phyloP scores from a whole-genome alignment of 53 echinoderm and acorn worm species.

The Henricia sp. region DNA sequence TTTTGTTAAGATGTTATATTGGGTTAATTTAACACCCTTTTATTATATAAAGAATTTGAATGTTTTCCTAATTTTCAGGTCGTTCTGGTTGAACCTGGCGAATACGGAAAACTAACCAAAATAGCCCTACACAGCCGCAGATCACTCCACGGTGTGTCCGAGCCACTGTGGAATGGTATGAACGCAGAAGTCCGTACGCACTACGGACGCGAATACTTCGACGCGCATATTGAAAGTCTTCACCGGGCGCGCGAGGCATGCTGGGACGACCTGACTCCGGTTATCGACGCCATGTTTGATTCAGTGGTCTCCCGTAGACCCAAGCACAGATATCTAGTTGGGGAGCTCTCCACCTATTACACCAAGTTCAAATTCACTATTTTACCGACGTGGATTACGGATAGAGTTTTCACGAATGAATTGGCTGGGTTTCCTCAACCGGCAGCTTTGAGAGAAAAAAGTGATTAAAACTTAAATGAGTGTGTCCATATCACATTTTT shows the following conservation, averaged over 20 bases:
- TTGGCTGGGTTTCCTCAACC: slow-evolving; percentile 15
- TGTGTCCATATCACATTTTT: too few relatives aligned
- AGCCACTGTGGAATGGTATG: slow-evolving; percentile 51
- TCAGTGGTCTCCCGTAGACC: slow-evolving; percentile 48
- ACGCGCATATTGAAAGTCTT: neutral
- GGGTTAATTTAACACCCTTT: neutral
- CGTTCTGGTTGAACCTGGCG: slow-evolving; percentile 60
- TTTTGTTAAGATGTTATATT: neutral
- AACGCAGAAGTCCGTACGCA: slow-evolving; percentile 9
- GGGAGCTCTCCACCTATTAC: slow-evolving; percentile 50
- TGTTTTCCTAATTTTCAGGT: slow-evolving; percentile 27
- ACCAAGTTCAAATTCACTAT: slow-evolving; percentile 3
- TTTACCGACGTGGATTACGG: slow-evolving; percentile 64
- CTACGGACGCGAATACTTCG: slow-evolving; percentile 67
- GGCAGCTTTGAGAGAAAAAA: slow-evolving; percentile 32
- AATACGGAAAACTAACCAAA: slow-evolving; percentile 57
- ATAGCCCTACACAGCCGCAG: slow-evolving; percentile 31
- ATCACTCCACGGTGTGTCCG: neutral
- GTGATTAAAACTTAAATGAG: neutral
- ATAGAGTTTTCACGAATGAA: slow-evolving; percentile 5
- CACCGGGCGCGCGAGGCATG: slow-evolving; percentile 38
- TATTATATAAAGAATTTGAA: too few relatives aligned
- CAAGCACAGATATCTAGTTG: slow-evolving; percentile 59
- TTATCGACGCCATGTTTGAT: slow-evolving; percentile 66
- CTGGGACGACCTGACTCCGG: slow-evolving; percentile 56